Conservation (phyloP, 1,140 invertebrate genomes). For the Diuraphis noxia region DNA sequence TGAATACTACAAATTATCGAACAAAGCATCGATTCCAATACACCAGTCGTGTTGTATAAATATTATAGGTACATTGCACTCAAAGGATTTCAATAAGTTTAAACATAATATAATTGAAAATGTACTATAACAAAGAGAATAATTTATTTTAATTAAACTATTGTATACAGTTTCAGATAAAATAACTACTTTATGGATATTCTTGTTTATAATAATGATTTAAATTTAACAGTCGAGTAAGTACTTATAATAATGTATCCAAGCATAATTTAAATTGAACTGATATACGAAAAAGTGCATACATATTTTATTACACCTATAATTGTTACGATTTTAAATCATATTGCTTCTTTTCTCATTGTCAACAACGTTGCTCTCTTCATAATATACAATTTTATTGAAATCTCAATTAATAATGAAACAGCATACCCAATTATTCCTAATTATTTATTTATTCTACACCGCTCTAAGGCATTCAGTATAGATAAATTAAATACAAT, state of each 20-base stretch:
- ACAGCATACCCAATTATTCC: not conserved
- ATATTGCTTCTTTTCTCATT: not conserved
- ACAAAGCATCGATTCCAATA: not conserved
- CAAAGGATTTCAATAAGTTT: constrained; percentile 9
- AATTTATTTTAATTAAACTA: constrained; percentile 12
- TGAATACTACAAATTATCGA: not conserved
- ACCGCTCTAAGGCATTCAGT: too few species aligned
- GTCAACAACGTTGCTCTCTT: not conserved
- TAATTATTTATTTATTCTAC: too few species aligned
- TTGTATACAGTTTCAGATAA: not conserved
- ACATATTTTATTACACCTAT: not conserved
- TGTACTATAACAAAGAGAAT: not conserved
- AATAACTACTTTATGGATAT: not conserved
- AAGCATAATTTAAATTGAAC: constrained; percentile 10
- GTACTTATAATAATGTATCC: not conserved
- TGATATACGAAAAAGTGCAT: not conserved
- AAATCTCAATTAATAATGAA: not conserved
- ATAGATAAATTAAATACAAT: too few species aligned
- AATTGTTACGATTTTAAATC: not conserved
- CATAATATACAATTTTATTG: not conserved
- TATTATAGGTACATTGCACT: not conserved
- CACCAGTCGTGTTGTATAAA: not conserved
- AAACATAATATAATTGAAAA: constrained; percentile 11
- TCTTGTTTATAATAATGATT: not conserved
- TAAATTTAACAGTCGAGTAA: not conserved